phyloP scores from a whole-genome alignment of 2,888 invertebrate species.

The Caenorhabditis sulstoni region DNA sequence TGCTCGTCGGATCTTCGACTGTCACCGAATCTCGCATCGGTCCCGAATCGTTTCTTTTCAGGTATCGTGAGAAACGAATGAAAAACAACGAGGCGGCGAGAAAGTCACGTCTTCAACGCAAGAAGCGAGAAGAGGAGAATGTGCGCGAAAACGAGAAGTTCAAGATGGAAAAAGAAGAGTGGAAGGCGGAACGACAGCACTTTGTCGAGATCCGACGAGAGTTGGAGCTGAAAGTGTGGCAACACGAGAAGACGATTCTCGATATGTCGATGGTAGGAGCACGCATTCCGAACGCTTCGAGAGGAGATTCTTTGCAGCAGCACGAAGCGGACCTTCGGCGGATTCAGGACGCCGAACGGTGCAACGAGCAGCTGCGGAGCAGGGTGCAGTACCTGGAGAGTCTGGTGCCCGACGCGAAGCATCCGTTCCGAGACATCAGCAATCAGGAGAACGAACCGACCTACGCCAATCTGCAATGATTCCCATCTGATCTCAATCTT shows the following conservation, averaged over 20 bases:
- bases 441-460: no score
- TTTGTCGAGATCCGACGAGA: background rate
- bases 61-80: conserved; percentile 64
- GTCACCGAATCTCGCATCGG: background rate
- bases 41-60: conserved; percentile 16
- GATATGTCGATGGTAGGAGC: background rate
- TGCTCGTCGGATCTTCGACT: background rate
- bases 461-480: no score
- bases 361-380: no score
- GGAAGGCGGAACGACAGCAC: no score
- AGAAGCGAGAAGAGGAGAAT: conserved; percentile 61
- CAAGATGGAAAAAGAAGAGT: background rate
- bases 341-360: no score
- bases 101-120: conserved; percentile 65
- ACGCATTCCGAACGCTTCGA: no score
- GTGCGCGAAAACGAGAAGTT: background rate
- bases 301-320: no score
- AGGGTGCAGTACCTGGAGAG: no score
- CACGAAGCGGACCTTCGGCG: no score
- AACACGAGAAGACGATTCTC: background rate
- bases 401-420: no score
- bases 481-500: no score
- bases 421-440: no score
- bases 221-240: background rate
- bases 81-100: conserved; percentile 75